phyloP scores from a whole-genome alignment of 2,888 invertebrate genomes.

The Erebia palarica region DNA sequence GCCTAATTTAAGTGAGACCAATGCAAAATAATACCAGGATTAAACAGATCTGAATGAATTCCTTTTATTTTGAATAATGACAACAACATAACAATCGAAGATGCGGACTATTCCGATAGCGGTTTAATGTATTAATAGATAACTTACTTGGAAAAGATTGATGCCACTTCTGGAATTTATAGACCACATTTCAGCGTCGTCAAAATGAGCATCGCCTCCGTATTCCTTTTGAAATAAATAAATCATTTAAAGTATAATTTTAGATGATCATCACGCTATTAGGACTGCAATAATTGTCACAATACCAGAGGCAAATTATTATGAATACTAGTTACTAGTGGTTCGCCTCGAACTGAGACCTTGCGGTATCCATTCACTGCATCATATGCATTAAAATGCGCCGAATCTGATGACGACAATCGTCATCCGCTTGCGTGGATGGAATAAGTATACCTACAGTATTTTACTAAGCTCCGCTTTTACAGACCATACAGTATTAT shows the following conservation, averaged over 20 bases:
- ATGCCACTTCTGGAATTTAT: slow-evolving; percentile 92
- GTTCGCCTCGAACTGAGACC: no score
- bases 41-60: no score
- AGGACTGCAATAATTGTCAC: background rate
- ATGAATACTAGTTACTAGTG: background rate
- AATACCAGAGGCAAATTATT: background rate
- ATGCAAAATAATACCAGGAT: no score
- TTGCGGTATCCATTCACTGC: no score
- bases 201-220: slow-evolving; percentile 99
- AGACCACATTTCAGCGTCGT: slow-evolving; percentile 97
- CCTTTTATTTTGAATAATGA: no score
- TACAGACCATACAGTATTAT: slow-evolving; percentile 76
- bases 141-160: slow-evolving; percentile 94
- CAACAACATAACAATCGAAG: background rate
- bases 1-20: no score
- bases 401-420: no score
- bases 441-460: no score
- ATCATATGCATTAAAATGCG: no score
- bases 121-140: background rate
- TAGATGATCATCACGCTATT: background rate
- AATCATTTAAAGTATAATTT: background rate
- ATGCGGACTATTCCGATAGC: background rate
- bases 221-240: slow-evolving; percentile 83
- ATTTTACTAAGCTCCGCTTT: no score
- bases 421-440: no score